Evolutionary conservation across 92 coral and sea anemone genomes (phyloP), one percentile per base, ranked within the genome.

Genomic region (Micromussa lordhowensis): DNA sequence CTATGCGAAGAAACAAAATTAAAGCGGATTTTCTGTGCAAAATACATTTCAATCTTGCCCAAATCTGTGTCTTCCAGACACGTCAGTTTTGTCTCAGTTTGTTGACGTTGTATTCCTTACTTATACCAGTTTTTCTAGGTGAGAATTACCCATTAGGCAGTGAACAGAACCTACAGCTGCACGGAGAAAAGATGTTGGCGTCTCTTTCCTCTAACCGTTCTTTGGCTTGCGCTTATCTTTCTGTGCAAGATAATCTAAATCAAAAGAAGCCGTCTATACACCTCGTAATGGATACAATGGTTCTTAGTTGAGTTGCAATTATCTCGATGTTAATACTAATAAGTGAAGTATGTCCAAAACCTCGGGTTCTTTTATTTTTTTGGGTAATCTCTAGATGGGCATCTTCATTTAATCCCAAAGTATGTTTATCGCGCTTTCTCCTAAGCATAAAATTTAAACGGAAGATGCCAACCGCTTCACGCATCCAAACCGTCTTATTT

Each of bases 301-400:
- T 44, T 4, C n/a, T 74, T 5, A 8, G 53, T 28, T 19, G 7
- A 74, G 54, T 59, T 59, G 22, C 68, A 59, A 59, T 59, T 59
- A 59, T 59, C 68, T 59, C 17, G 26, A 14, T 63, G 30, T 63
- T 63, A 44, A 44, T 44, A 28, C n/a, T 66, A 66, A 66, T 66
- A 29, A 48, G 29, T 0, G 58, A 36, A 40, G 51, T 11, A 75
- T 75, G 80, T 75, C 24, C 80, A 21, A 38, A 26, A 24, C 24
- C 24, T 40, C 29, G 22, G 54, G n/a, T 24, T 77, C 81, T 77
- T 51, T 77, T 16, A 61, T 61, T 22, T 18, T 54, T 79, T 29
- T 34, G 69, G 68, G 57, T 79, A 57, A 79, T 54, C 69, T 79
- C 40, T 44, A 79, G 31, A 57, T 55, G 82, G 48, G 17, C 7